Base-by-base conservation (phyloP, 2,888 invertebrate genomes). In the Odontothrips loti region DNA sequence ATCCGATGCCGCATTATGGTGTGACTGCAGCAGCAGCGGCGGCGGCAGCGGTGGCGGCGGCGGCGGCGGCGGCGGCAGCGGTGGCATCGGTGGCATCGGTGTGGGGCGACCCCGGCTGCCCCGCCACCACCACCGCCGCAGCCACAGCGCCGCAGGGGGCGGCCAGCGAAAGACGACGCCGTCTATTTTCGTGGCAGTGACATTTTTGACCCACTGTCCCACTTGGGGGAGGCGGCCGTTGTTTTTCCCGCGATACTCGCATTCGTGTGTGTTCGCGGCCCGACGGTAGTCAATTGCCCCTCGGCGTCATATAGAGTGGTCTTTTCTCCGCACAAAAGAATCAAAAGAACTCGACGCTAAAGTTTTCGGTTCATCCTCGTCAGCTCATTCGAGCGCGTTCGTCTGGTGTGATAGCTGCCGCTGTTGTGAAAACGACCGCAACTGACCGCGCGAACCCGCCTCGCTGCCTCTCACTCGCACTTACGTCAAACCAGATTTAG, bases 131-230 rank as follows among this genome's bases (percentile, higher is more conserved):
- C 34, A 17, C 58, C 11, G 58, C 58, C 11, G n/a, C 58, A 43
- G 58, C 58, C 11, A 58, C 58, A 15, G 17, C 58, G 58, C 58
- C 34, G 34, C 34, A 43, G 34, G 34, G 34, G 34, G 34, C 34
- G 34, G 34, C 2, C 34, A 6, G 6, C 34, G 34, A 43, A 43
- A 43, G 34, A 43, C 34, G 34, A 75, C 68, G 23, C 68, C 68
- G 68, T 75, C 68, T 75, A 75, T 75, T 75, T 75, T 75, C 27
- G 68, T 75, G 27, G 27, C 23, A 27, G 68, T 75, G 68, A 75
- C 68, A 75, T n/a, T 23, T 27, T 75, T 75, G 68, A 23, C 68
- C 68, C 27, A 75, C 11, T 75, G 68, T 12, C 68, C 68, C 68
- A 27, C 23, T 75, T 68, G 68, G 68, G 12, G 20, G 58, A 20